Base-by-base conservation (phyloP, 2,888 invertebrate genomes). In the Brachyopa scutellaris region DNA sequence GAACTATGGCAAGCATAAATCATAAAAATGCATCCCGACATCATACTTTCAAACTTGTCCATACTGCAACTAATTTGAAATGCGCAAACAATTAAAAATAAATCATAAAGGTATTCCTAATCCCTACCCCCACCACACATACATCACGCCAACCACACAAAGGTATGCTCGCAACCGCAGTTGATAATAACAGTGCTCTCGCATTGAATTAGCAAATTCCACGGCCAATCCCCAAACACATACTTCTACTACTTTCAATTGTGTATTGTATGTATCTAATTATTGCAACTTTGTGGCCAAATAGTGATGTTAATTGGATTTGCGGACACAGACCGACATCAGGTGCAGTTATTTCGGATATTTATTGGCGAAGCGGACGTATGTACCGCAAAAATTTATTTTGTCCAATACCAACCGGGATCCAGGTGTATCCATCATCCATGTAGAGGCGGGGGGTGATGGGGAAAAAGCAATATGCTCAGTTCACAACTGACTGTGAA, bases 261-360 rank as follows among this genome's bases (percentile, higher is more conserved):
- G 66, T 64, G 49, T 66, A n/a, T n/a, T n/a, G n/a, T n/a, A n/a
- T n/a, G 42, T 38, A 53, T 61, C 78, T 72, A 72, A 79, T 78
- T 66, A 72, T 53, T 73, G 59, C 78, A 73, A 73, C 36, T 79
- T 59, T 66, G 78, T 73, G 78, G 73, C 73, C 59, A 66, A 73
- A 66, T 73, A 29, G 21, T 73, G 66, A 79, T 53, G 73, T 53
- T 73, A 79, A 79, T 79, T 73, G 36, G 73, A 59, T 72, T 79
- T 64, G 31, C 38, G 45, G 33, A 23, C 31, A 55, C n/a, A n/a
- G 42, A 49, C 57, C 57, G n/a, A 66, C 19, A 49, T 64, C 64
- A 33, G 38, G 11, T 21, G 61, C 36, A 38, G 53, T 15, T 55
- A 42, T 49, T 33, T 38, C 29, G 21, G 51, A 21, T 59, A 21